Percentiles rank a stretch among this genome's conserved stretches.
These are phyloP conservation scores for Andrena bicolor DNA, from an alignment of 2,888 invertebrate genomes.

Conservation along the genomic window DNA sequence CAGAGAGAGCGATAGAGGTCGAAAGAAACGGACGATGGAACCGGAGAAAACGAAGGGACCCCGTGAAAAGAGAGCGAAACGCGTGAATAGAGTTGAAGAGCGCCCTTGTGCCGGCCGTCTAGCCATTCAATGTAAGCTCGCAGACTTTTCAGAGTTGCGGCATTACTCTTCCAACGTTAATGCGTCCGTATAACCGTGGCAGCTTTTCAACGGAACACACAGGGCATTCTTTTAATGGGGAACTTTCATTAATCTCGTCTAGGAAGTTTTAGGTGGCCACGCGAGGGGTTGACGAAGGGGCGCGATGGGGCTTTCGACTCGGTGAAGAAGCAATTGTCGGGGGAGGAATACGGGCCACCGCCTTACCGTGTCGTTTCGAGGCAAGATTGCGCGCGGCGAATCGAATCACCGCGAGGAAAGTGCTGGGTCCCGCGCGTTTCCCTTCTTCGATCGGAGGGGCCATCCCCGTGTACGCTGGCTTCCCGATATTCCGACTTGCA, in stretches of 20 bases:
- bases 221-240: constrained; percentile 61
- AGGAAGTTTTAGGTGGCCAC: constrained; percentile 55
- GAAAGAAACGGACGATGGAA: constrained; percentile 31
- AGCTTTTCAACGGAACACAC: constrained; percentile 55
- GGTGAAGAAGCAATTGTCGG: no score
- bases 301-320: background rate
- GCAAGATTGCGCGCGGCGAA: constrained; percentile 30
- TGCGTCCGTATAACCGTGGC: constrained; percentile 42
- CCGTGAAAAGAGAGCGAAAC: constrained; percentile 71
- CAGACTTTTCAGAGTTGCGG: constrained; percentile 70
- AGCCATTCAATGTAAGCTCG: constrained; percentile 72
- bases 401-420: constrained; percentile 41
- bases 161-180: constrained; percentile 65
- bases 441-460: constrained; percentile 13
- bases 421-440: constrained; percentile 7
- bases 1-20: constrained; percentile 11
- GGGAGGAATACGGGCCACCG: background rate
- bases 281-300: background rate
- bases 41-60: constrained; percentile 23
- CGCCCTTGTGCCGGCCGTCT: constrained; percentile 66
- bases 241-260: constrained; percentile 71
- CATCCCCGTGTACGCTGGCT: constrained; percentile 9
- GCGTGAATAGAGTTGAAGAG: constrained; percentile 79
- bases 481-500: constrained; percentile 15
- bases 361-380: constrained; percentile 7